Evolutionary conservation across 1,140 invertebrate genomes (phyloP).

Genomic region (Caenorhabditis latens): DNA sequence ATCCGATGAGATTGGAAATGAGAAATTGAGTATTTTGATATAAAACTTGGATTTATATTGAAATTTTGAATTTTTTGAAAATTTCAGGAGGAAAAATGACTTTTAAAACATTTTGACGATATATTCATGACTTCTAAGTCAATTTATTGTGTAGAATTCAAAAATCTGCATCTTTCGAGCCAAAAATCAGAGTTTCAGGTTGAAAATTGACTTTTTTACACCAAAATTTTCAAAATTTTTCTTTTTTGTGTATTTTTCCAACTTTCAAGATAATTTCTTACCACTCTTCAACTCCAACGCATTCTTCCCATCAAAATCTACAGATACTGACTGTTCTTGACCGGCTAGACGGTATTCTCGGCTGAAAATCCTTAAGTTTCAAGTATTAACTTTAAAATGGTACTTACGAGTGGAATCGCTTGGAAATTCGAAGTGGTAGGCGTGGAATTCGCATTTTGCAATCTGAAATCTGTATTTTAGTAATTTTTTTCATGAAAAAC

Average conservation of each 20-base stretch:
- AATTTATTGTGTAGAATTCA: too few relatives aligned
- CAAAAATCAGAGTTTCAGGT: too few relatives aligned
- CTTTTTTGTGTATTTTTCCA: not conserved
- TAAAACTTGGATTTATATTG: too few relatives aligned
- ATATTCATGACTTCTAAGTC: too few relatives aligned
- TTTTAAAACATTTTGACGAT: too few relatives aligned
- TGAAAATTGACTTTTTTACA: not conserved
- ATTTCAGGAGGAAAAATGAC: too few relatives aligned
- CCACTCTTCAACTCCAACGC: conserved; percentile 5
- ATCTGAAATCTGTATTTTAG: not conserved
- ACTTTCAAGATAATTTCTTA: too few relatives aligned
- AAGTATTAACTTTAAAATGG: not conserved
- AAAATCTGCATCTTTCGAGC: too few relatives aligned
- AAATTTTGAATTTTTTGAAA: too few relatives aligned
- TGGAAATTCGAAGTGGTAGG: not conserved
- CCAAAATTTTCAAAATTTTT: not conserved
- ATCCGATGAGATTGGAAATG: too few relatives aligned
- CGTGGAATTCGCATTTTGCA: conserved; percentile 11
- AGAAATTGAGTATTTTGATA: too few relatives aligned
- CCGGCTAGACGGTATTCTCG: conserved; percentile 26
- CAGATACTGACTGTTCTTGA: not conserved
- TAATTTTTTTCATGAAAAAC: not conserved
- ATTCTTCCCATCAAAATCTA: conserved; percentile 40
- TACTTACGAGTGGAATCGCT: conserved; percentile 13
- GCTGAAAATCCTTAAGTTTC: not conserved